A percentile compares a stretch with the other conserved stretches of the same genome.
Evolutionary conservation across 2,888 invertebrate species (phyloP).

Genomic region (Conchocele bisecta): DNA sequence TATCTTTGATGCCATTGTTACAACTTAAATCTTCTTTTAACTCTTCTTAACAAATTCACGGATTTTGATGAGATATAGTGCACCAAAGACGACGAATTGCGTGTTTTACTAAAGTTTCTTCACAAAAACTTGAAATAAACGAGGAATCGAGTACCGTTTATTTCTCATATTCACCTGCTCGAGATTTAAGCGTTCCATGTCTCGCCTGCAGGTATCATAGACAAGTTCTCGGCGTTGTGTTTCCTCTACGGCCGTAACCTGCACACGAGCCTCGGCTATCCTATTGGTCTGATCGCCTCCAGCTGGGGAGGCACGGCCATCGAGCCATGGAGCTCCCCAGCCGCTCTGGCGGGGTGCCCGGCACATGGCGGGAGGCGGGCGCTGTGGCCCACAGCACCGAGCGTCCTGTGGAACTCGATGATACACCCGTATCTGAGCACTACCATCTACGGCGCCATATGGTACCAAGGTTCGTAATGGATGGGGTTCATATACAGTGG

Average conservation of each 20-base stretch:
- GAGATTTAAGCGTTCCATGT: no score
- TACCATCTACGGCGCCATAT: slow-evolving; percentile 73
- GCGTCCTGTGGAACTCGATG: slow-evolving; percentile 74
- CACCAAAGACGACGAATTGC: no score
- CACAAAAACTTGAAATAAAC: no score
- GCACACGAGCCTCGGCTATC: slow-evolving; percentile 59
- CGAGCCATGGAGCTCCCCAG: slow-evolving; percentile 65
- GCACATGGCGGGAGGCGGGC: slow-evolving; percentile 1
- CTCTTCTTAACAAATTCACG: no score
- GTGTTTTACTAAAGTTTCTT: no score
- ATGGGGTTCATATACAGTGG: no score
- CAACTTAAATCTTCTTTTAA: no score
- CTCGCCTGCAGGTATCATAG: slow-evolving; percentile 38
- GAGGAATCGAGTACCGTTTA: no score
- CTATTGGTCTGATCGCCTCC: slow-evolving; percentile 66
- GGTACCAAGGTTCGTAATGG: slow-evolving; percentile 75
- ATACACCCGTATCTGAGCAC: slow-evolving; percentile 70
- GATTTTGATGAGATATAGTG: no score
- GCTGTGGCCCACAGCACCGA: slow-evolving; percentile 10
- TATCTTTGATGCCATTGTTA: no score
- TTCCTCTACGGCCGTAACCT: slow-evolving; percentile 71
- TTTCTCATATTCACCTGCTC: no score
- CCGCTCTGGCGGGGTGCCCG: slow-evolving; percentile 55
- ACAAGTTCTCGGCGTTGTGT: slow-evolving; percentile 73
- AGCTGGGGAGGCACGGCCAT: slow-evolving; percentile 66